Evolutionary conservation across 2,888 invertebrate genomes (phyloP).

Genomic region (Labia minor): DNA sequence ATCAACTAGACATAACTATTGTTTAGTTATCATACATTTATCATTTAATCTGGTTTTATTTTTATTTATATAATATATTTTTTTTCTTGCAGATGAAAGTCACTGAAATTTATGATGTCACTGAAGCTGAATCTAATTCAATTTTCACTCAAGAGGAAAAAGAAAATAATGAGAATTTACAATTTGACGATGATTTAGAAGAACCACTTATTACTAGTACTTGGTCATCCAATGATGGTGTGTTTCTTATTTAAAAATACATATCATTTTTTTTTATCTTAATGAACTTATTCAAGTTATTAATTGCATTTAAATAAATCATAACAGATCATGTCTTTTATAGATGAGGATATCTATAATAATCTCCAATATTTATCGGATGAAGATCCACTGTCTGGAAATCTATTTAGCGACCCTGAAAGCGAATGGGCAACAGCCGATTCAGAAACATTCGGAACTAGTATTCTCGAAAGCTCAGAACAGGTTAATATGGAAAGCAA

Average conservation of each 20-base stretch:
- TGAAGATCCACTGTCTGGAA: conserved; percentile 23
- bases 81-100: conserved; percentile 55
- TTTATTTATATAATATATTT: conserved; percentile 24
- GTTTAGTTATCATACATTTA: neutral
- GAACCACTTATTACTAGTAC: neutral
- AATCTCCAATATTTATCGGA: conserved; percentile 14
- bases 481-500: too few relatives aligned
- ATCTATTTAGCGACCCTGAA: conserved; percentile 31
- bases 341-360: conserved; percentile 3
- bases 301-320: neutral
- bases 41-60: too few relatives aligned
- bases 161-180: conserved; percentile 49
- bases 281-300: neutral
- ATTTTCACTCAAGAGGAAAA: conserved; percentile 51
- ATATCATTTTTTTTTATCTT: neutral
- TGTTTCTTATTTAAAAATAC: too few relatives aligned
- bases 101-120: conserved; percentile 81
- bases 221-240: neutral
- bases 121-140: conserved; percentile 57
- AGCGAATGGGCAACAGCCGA: conserved; percentile 28
- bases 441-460: neutral
- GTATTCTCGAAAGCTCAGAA: neutral
- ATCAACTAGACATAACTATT: neutral
- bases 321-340: neutral
- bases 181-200: conserved; percentile 48